phyloP scores from a whole-genome alignment of 1,140 invertebrate species.

The Rhopalosiphum padi region DNA sequence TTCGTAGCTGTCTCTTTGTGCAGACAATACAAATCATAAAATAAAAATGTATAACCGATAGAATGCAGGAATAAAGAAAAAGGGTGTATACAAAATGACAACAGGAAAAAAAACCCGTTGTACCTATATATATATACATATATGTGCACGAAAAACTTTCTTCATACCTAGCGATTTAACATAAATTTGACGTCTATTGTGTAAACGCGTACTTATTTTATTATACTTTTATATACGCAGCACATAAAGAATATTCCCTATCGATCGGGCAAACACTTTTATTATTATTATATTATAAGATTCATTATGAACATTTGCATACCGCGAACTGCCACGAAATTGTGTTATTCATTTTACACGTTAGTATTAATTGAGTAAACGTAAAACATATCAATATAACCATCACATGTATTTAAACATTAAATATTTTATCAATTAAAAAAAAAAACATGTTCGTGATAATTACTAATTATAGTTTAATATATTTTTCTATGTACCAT shows the following conservation, averaged over 20 bases:
- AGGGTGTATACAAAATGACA: background rate
- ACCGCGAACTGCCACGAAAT: background rate
- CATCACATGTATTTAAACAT: background rate
- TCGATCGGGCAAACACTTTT: background rate
- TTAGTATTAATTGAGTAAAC: background rate
- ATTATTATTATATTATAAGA: constrained; percentile 21
- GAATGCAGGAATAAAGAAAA: background rate
- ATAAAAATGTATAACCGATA: constrained; percentile 24
- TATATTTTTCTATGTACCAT: constrained; percentile 8
- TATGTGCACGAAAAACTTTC: background rate
- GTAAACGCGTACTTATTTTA: background rate
- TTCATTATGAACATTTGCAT: background rate
- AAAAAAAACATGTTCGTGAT: background rate
- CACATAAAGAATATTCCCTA: too few species aligned
- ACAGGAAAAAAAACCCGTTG: background rate
- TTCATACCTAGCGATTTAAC: background rate
- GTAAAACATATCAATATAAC: background rate
- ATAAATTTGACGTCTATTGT: constrained; percentile 15
- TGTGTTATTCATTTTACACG: background rate
- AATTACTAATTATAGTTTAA: background rate
- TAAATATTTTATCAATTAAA: constrained; percentile 5
- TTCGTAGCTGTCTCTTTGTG: background rate
- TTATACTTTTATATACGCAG: background rate
- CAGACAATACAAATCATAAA: constrained; percentile 17
- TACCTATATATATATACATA: background rate